phyloP scores from a whole-genome alignment of 1,140 invertebrate species.

The Papilio polyxenes region DNA sequence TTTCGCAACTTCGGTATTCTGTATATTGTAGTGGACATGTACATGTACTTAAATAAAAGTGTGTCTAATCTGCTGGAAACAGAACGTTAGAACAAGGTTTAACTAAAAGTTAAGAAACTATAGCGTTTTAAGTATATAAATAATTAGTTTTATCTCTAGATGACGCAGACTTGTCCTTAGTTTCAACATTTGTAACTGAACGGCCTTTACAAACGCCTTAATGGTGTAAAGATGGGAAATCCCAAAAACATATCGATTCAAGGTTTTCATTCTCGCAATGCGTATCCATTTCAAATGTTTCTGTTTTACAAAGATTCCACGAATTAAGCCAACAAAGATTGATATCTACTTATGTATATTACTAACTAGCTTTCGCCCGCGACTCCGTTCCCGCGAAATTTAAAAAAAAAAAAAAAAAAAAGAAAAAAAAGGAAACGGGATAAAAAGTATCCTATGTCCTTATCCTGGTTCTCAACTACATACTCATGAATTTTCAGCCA shows the following conservation, averaged over 20 bases:
- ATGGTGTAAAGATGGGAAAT: conserved; percentile 21
- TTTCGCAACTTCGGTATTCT: no score
- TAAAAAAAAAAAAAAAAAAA: no score
- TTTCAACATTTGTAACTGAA: neutral
- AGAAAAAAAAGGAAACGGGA: no score
- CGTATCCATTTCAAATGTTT: neutral
- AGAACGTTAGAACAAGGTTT: neutral
- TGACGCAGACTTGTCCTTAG: neutral
- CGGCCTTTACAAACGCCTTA: neutral
- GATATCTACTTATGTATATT: neutral
- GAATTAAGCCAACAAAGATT: neutral
- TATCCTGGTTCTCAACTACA: no score
- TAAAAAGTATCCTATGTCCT: no score
- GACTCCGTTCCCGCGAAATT: no score
- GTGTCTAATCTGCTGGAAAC: neutral
- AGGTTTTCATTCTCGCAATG: neutral
- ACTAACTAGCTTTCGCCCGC: no score
- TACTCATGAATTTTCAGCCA: no score
- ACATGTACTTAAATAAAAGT: neutral
- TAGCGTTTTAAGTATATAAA: neutral
- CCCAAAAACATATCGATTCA: neutral
- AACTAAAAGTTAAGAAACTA: neutral
- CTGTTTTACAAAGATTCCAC: no score
- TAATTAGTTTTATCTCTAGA: neutral
- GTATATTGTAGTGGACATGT: neutral